These are phyloP conservation scores for Enoplolaimus lenunculus DNA, from an alignment of 2,888 invertebrate genomes.

Conservation along the genomic window DNA sequence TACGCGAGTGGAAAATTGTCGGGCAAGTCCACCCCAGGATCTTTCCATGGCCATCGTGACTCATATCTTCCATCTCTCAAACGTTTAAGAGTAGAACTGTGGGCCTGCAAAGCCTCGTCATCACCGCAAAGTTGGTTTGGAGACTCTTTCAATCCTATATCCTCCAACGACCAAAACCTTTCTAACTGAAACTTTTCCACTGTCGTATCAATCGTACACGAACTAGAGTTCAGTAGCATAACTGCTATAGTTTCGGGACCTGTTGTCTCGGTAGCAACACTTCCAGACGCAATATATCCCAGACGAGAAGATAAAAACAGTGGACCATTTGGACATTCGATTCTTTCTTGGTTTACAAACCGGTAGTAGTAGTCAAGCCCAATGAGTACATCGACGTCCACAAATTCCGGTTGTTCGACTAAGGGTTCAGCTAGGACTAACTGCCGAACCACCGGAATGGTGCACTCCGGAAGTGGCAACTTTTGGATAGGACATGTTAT, in stretches of 20 bases:
- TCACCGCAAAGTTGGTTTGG: background rate
- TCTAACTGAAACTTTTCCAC: background rate
- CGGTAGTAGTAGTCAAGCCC: constrained; percentile 4
- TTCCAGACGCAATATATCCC: background rate
- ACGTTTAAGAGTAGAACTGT: background rate
- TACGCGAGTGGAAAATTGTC: constrained; percentile 8
- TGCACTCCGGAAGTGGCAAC: background rate
- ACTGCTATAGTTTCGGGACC: background rate
- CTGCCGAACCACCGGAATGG: background rate
- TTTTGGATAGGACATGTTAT: background rate
- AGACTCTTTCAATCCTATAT: background rate
- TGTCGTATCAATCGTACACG: background rate
- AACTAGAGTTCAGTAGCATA: background rate
- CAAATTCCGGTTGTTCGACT: background rate
- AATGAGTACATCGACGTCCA: background rate
- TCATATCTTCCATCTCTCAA: constrained; percentile 7
- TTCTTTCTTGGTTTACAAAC: background rate
- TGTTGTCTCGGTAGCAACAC: background rate
- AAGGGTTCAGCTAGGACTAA: background rate
- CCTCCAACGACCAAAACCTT: constrained; percentile 11
- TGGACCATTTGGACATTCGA: background rate
- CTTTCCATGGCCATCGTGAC: constrained; percentile 18
- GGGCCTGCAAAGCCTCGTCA: background rate
- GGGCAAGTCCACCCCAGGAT: background rate
- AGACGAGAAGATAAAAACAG: background rate